Evolutionary conservation across 2,888 invertebrate species (phyloP), one percentile per base, ranked within the genome.

Genomic region (Lordiphosa andalusiaca): DNA sequence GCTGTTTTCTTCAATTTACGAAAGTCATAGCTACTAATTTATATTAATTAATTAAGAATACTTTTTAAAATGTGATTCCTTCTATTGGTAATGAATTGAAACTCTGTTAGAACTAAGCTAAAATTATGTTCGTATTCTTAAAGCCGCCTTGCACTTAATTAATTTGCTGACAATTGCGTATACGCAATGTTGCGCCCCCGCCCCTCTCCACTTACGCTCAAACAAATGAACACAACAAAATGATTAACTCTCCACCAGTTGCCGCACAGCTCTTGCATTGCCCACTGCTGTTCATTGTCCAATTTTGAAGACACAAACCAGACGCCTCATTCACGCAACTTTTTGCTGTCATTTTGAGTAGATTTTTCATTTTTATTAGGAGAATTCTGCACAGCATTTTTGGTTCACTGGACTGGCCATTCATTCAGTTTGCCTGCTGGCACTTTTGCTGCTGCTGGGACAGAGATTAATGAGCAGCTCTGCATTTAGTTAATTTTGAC

Each of bases 401-500:
- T 53, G 57, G 53, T 59, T 55, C 56, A 61, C 46, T 58, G 58
- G 71, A 66, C 54, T 71, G 71, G 62, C 56, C 71, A 70, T 55
- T 71, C 73, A 66, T 67, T 61, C 60, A 38, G 58, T 41, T 41
- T 41, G 51, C 30, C 39, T 41, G 51, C 23, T 52, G 52, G 30
- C 41, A n/a, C 21, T 51, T 13, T 3, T 23, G 41, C 36, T 56
- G 65, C 72, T 41, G 44, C 33, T 6, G 61, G 69, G 76, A 77
- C 80, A 80, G 73, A 78, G 77, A 78, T 78, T 80, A 77, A 77
- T 77, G 77, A 76, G 76, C 53, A 76, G 61, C 67, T 74, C 70
- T 72, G 72, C 80, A 67, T 80, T 77, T 80, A 74, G 80, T 77
- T 77, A 80, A 80, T 77, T 77, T 80, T 77, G 77, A 77, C 76